Evolutionary conservation across 2,113 vertebrate species (phyloP).

Genomic region (Euleptes europaea): DNA sequence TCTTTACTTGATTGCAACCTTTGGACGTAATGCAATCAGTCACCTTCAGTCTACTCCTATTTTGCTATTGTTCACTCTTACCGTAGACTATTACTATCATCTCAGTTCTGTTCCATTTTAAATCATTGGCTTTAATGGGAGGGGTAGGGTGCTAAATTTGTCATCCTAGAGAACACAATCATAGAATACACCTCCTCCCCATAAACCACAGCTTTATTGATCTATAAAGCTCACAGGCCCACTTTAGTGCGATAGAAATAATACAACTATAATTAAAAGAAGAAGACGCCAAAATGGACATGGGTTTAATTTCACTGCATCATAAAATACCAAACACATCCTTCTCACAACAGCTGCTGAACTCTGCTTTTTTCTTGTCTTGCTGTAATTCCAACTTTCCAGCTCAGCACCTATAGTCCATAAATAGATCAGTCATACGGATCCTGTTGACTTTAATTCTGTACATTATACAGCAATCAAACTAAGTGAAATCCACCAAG

Average conservation of each 20-base stretch:
- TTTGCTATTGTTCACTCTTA: not conserved
- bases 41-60: not conserved
- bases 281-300: not conserved
- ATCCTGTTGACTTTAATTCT: not conserved
- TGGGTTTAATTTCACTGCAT: not conserved
- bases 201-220: constrained; percentile 1
- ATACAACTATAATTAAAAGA: not conserved
- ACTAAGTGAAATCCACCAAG: not conserved
- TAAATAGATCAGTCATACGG: not conserved
- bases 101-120: not conserved
- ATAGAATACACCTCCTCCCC: not conserved
- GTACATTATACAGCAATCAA: not conserved
- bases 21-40: not conserved
- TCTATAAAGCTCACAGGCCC: not conserved
- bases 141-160: not conserved
- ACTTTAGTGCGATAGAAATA: not conserved
- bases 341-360: not conserved
- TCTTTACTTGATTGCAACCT: not conserved
- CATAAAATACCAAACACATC: not conserved
- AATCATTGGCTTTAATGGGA: not conserved
- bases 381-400: not conserved
- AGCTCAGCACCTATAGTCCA: not conserved
- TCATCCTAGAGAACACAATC: not conserved
- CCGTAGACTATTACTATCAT: not conserved
- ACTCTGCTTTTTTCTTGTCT: not conserved